Evolutionary conservation across 2,113 vertebrate species (phyloP).

Genomic region (Apteryx mantelli): DNA sequence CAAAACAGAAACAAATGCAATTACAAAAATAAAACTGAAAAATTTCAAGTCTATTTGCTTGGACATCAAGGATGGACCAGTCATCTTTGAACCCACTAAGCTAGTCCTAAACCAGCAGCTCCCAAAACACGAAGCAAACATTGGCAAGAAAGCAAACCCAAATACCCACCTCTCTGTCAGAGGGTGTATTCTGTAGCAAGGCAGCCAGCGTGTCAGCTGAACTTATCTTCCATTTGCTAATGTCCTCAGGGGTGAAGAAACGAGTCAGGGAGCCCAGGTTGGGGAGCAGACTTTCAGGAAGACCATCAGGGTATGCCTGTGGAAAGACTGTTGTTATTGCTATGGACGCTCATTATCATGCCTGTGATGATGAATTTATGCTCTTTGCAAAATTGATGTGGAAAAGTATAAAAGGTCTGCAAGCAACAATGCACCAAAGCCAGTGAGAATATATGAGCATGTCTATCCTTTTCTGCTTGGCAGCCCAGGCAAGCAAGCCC

Average conservation of each 20-base stretch:
- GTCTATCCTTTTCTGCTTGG: not conserved
- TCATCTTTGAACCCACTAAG: not conserved
- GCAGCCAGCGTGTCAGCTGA: slow-evolving; percentile 32
- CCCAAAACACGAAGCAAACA: not conserved
- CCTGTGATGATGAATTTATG: not conserved
- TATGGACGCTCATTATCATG: not conserved
- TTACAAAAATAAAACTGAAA: accelerated
- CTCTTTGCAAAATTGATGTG: not conserved
- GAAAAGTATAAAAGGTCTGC: not conserved
- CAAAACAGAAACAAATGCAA: not conserved
- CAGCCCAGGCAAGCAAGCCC: not conserved
- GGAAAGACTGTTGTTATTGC: not conserved
- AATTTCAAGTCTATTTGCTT: accelerated
- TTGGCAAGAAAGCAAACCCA: not conserved
- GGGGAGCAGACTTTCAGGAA: slow-evolving; percentile 55
- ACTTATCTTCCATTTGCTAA: slow-evolving; percentile 65
- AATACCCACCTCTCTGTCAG: not conserved
- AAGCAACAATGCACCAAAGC: not conserved
- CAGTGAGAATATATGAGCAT: not conserved
- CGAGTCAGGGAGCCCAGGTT: not conserved
- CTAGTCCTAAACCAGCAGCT: not conserved
- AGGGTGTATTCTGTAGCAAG: not conserved
- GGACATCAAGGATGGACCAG: not conserved
- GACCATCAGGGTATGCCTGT: slow-evolving; percentile 70
- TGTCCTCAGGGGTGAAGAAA: not conserved